Evolutionary conservation across 1,140 invertebrate species (phyloP).

Genomic region (Bicyclus anynana): DNA sequence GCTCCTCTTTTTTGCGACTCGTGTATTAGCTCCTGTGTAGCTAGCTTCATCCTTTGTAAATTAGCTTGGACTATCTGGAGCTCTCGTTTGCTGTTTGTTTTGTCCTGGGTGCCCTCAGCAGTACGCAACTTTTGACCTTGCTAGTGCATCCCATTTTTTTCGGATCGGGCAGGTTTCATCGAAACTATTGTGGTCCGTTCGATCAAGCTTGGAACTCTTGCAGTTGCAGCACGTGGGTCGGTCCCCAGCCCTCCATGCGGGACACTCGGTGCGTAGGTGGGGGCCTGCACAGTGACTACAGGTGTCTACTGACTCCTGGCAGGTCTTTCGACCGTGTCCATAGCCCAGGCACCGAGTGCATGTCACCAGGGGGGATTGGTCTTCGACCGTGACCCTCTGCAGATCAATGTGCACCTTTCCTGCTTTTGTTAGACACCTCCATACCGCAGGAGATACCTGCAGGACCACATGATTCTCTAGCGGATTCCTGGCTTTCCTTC

Average conservation of each 20-base stretch:
- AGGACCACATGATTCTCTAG: too few species aligned
- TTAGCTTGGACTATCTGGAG: constrained; percentile 5
- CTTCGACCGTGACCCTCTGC: background rate
- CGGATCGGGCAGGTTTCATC: constrained; percentile 7
- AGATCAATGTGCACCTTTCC: background rate
- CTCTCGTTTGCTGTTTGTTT: background rate
- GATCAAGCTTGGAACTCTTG: background rate
- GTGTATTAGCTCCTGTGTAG: constrained; percentile 12
- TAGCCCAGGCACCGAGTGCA: constrained; percentile 1
- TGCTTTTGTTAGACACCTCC: background rate
- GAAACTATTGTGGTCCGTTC: constrained; percentile 9
- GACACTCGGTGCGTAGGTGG: background rate
- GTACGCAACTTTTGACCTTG: constrained; percentile 12
- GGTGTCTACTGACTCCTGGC: too few species aligned
- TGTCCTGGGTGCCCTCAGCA: constrained; percentile 14
- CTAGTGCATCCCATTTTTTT: constrained; percentile 7
- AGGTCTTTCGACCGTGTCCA: constrained; percentile 6
- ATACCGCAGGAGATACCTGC: background rate
- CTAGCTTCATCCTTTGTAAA: constrained; percentile 11
- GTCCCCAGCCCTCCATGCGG: too few species aligned
- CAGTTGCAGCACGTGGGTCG: constrained; percentile 14
- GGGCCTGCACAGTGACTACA: constrained; percentile 17
- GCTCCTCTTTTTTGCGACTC: background rate
- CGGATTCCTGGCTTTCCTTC: too few species aligned
- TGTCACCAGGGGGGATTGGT: constrained; percentile 11